These are phyloP conservation scores for Hybognathus amarus DNA, from an alignment of 2,797 vertebrate species.

Conservation along the genomic window DNA sequence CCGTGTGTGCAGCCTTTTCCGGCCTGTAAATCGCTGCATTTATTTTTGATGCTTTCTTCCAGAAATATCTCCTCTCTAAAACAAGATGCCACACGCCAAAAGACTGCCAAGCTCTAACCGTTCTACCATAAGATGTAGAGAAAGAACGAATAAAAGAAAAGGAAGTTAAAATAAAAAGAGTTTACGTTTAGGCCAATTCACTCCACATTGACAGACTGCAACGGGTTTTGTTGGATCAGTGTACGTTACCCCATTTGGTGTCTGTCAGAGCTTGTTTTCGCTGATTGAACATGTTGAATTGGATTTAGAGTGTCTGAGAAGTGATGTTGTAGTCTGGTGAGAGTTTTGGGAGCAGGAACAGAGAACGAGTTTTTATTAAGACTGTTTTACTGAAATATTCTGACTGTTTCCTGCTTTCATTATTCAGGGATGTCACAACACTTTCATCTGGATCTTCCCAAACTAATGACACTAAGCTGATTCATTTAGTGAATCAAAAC, in stretches of 20 bases:
- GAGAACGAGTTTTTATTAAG: background rate
- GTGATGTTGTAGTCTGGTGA: background rate
- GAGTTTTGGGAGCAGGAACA: background rate
- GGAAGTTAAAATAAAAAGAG: background rate
- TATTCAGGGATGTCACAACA: background rate
- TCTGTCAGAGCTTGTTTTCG: background rate
- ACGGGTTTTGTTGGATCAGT: background rate
- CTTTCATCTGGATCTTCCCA: background rate
- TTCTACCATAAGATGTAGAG: constrained; percentile 29
- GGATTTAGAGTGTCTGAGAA: background rate
- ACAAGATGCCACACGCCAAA: constrained; percentile 66
- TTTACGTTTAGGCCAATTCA: background rate
- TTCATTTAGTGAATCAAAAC: background rate
- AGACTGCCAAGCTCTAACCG: constrained; percentile 57
- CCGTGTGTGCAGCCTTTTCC: constrained; percentile 65
- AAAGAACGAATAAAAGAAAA: background rate
- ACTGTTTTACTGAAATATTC: background rate
- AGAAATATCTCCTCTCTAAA: constrained; percentile 69
- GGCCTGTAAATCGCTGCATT: constrained; percentile 72
- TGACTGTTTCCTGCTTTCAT: background rate
- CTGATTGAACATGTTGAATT: background rate
- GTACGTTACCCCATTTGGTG: background rate
- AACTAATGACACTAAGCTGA: background rate
- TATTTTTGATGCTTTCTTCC: constrained; percentile 76
- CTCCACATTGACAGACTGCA: background rate